These are phyloP conservation scores for Agonum fuliginosum DNA, from an alignment of 2,888 invertebrate species.

Conservation along the genomic window DNA sequence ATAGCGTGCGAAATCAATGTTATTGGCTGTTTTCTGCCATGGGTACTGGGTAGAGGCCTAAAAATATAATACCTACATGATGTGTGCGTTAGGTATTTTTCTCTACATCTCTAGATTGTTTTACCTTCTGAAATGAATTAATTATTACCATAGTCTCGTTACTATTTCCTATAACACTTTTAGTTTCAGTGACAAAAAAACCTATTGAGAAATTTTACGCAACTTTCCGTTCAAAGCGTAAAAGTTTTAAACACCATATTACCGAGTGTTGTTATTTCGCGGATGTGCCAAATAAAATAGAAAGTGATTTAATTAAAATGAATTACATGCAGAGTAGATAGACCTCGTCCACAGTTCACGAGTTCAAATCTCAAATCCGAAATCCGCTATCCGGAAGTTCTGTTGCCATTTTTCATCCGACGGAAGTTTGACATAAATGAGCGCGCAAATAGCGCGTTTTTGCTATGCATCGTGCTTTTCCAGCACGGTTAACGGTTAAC, in stretches of 20 bases:
- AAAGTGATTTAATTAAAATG: constrained; percentile 38
- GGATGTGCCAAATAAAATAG: constrained; percentile 31
- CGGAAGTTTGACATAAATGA: constrained; percentile 50
- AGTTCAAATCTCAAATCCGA: neutral
- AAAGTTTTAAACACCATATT: neutral
- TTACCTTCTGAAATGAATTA: too few species aligned
- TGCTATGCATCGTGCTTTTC: constrained; percentile 39
- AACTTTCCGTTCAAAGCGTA: neutral
- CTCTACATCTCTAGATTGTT: too few species aligned
- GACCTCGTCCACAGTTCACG: neutral
- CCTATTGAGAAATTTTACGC: neutral
- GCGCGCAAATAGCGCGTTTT: constrained; percentile 47
- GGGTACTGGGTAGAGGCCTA: too few species aligned
- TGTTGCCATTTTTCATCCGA: constrained; percentile 31
- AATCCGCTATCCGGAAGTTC: constrained; percentile 20
- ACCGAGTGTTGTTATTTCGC: neutral
- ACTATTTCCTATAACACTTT: too few species aligned
- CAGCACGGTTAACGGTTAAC: constrained; percentile 46
- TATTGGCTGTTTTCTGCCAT: too few species aligned
- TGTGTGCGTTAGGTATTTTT: too few species aligned
- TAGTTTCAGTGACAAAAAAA: neutral
- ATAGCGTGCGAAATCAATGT: too few species aligned
- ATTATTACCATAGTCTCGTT: too few species aligned
- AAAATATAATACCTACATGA: too few species aligned
- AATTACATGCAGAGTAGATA: neutral